Conservation (phyloP, 2,113 vertebrate genomes). For the Menidia beryllina region DNA sequence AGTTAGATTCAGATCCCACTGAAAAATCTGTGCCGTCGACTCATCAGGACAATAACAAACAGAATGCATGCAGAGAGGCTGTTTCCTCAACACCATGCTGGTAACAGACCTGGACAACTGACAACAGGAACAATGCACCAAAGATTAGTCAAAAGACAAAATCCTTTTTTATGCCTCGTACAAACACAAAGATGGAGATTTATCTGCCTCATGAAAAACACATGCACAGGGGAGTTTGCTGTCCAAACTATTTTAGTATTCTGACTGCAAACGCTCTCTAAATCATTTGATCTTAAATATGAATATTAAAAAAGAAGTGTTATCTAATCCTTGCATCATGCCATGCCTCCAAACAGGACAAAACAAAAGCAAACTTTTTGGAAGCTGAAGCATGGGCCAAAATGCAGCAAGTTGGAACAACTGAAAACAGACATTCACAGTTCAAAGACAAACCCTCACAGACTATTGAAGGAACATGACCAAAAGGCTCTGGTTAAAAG, state of each 20-base stretch:
- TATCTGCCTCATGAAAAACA: not conserved
- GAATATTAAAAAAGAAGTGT: too few relatives aligned
- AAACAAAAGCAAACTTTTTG: constrained; percentile 17
- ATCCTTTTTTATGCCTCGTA: not conserved
- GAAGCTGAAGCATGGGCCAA: constrained; percentile 30
- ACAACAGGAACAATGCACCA: not conserved
- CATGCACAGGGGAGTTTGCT: not conserved
- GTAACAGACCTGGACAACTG: constrained; percentile 20
- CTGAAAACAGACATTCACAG: constrained; percentile 41
- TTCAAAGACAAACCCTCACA: constrained; percentile 39
- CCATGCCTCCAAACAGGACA: constrained; percentile 53
- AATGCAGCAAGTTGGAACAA: constrained; percentile 43
- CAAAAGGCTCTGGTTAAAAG: constrained; percentile 12
- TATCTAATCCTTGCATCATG: constrained; percentile 41
- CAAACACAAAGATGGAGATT: constrained; percentile 18
- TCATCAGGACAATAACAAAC: constrained; percentile 8
- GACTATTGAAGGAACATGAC: constrained; percentile 12
- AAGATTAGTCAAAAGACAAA: constrained; percentile 13
- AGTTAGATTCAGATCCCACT: not conserved
- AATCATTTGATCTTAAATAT: too few relatives aligned
- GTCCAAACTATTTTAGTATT: not conserved
- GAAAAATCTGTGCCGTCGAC: not conserved
- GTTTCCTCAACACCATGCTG: constrained; percentile 17
- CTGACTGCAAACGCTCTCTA: constrained; percentile 19
- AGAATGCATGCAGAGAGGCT: constrained; percentile 46